Percentiles rank a stretch among this genome's conserved stretches.
These are phyloP conservation scores for Agelastica alni DNA, from an alignment of 2,888 invertebrate genomes.

Conservation along the genomic window DNA sequence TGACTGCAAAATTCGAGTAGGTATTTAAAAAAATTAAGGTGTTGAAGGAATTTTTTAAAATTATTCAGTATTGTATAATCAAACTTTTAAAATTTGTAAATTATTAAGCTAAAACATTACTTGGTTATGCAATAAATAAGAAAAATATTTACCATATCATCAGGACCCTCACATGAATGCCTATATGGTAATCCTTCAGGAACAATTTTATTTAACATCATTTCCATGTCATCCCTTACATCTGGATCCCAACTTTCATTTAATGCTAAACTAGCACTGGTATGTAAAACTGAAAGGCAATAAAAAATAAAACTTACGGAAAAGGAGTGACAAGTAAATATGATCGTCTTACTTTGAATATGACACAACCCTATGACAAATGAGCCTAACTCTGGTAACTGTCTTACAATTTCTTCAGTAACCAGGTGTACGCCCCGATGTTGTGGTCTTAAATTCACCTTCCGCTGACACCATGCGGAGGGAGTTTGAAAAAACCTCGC, in stretches of 20 bases:
- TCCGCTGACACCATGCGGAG: conserved; percentile 98
- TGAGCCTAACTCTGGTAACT: conserved; percentile 91
- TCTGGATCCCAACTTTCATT: conserved; percentile 99
- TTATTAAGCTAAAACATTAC: no score
- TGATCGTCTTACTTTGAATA: conserved; percentile 85
- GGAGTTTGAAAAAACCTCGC: conserved; percentile 89
- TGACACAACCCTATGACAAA: conserved; percentile 95
- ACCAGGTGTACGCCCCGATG: conserved; percentile 96
- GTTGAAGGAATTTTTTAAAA: no score
- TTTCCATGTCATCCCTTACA: conserved; percentile 97
- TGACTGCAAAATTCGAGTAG: no score
- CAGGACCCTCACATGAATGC: conserved; percentile 97
- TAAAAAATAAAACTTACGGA: conserved; percentile 6
- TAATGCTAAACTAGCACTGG: conserved; percentile 94
- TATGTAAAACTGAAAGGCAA: conserved; percentile 86
- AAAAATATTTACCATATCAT: conserved; percentile 99
- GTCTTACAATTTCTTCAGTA: conserved; percentile 93
- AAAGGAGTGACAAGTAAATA: conserved; percentile 27
- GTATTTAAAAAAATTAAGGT: no score
- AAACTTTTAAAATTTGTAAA: no score
- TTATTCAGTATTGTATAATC: no score
- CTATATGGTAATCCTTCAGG: conserved; percentile 95
- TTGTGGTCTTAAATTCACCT: conserved; percentile 93
- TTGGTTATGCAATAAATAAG: no score
- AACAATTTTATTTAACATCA: conserved; percentile 98